These are phyloP conservation scores for Limnephilus rhombicus DNA, from an alignment of 2,888 invertebrate species.

Conservation along the genomic window DNA sequence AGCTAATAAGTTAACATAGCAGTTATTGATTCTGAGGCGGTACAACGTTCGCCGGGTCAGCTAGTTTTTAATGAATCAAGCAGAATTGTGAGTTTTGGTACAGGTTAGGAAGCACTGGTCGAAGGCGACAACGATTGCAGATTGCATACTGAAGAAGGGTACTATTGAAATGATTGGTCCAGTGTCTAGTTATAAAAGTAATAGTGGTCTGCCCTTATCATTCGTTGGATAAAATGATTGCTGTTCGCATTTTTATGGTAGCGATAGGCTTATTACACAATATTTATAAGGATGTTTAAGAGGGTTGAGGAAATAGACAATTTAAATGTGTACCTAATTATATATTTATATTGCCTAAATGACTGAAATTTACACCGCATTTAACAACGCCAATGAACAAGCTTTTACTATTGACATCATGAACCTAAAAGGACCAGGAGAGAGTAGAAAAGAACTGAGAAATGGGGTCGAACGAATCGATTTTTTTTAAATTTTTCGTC, in stretches of 20 bases:
- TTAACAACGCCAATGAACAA: background rate
- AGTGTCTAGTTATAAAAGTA: background rate
- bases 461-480: no score
- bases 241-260: background rate
- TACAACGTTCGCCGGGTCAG: no score
- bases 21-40: no score
- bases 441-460: no score
- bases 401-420: background rate
- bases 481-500: no score
- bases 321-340: no score
- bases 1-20: no score
- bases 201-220: background rate
- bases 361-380: background rate
- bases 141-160: constrained; percentile 10
- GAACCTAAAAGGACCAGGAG: no score
- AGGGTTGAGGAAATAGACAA: background rate
- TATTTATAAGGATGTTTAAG: background rate
- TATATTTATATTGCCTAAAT: no score
- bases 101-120: background rate
- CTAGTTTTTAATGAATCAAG: background rate
- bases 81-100: background rate
- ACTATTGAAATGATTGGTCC: constrained; percentile 21
- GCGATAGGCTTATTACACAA: background rate
- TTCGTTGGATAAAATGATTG: background rate
- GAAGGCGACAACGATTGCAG: background rate